phyloP scores from a whole-genome alignment of 2,797 vertebrate genomes.

The Anableps anableps region DNA sequence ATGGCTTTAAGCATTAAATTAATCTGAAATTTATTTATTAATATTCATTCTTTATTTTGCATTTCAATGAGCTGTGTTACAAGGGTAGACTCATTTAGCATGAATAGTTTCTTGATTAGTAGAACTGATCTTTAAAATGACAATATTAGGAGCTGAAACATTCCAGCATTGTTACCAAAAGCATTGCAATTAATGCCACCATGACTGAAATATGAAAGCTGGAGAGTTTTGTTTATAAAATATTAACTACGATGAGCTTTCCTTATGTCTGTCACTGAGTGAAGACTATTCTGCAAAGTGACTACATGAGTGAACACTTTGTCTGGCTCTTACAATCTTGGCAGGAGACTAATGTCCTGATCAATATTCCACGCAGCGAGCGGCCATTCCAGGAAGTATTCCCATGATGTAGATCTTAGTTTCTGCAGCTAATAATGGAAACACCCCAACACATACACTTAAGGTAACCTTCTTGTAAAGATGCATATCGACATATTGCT shows the following conservation, averaged over 20 bases:
- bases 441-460: constrained; percentile 21
- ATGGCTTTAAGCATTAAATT: background rate
- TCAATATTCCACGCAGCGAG: constrained; percentile 62
- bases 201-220: background rate
- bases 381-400: constrained; percentile 61
- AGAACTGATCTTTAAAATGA: background rate
- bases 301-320: constrained; percentile 43
- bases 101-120: background rate
- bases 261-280: constrained; percentile 33
- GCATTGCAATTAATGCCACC: background rate
- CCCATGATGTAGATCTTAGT: constrained; percentile 46
- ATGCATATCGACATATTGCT: constrained; percentile 7
- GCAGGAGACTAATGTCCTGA: constrained; percentile 58
- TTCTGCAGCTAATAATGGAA: constrained; percentile 56
- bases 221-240: background rate
- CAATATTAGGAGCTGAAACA: background rate
- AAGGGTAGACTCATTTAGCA: background rate
- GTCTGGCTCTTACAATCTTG: constrained; percentile 38
- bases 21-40: background rate
- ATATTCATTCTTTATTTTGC: background rate
- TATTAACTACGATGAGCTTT: background rate
- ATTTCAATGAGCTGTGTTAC: background rate
- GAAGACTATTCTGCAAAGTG: constrained; percentile 35
- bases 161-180: background rate
- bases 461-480: constrained; percentile 21